Evolutionary conservation across 2,113 vertebrate species (phyloP), one percentile per base, ranked within the genome.

Genomic region (Aplodontia rufa): DNA sequence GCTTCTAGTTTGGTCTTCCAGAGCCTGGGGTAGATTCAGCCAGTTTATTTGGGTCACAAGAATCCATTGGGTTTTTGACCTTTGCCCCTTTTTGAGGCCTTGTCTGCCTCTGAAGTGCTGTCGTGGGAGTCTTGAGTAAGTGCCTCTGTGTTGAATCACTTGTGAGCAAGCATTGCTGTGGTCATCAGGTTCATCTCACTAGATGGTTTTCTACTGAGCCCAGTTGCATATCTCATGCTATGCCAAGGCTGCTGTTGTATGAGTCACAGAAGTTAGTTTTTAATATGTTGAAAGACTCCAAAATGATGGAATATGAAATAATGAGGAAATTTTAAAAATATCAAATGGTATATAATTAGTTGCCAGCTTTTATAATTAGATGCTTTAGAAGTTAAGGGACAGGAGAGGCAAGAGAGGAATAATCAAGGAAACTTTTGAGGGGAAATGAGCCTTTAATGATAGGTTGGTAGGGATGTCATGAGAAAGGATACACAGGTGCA

Each of bases 1-100:
- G 49, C 17, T 91, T 49, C 32, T 95, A 22, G 17, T 81, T 95
- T 90, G 40, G 69, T 86, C 49, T 90, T 37, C 20, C 19, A 49
- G 20, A 51, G 53, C 64, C 42, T 14, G 47, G 51, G 35, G 47
- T 95, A 30, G 45, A n/a, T 66, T 60, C 24, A 81, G 2, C 40
- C n/a, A 82, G 80, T 94, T 94, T 93, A 69, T 92, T 90, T 69
- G 95, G n/a, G 53, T 81, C 72, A 47, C 71, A 84, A 66, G 88
- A 78, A 51, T 64, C 37, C 26, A 28, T 68, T 93, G 75, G 19
- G 55, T 87, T 51, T 96, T 95, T 87, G 32, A 71, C 40, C 49
- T 90, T 76, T 88, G 49, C 40, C 37, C 13, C 62, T 74, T 71
- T 72, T 74, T 42, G 32, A 66, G 40, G 45, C 26, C 40, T 78